These are phyloP conservation scores for Grus americana DNA, from an alignment of 2,113 vertebrate species.

Conservation along the genomic window DNA sequence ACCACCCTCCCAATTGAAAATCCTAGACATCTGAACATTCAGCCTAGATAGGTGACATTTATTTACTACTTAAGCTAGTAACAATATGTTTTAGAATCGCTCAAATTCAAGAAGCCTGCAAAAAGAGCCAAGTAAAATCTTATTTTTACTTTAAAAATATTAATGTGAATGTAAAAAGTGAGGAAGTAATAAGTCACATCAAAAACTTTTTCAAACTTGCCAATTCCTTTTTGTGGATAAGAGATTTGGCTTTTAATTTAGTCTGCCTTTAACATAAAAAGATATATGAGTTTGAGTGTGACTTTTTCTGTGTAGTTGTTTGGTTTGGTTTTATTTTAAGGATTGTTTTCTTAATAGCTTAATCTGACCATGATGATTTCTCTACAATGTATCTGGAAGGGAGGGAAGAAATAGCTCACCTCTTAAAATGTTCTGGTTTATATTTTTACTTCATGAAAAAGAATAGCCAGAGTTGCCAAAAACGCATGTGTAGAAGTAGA, in stretches of 20 bases:
- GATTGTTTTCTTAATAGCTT: neutral
- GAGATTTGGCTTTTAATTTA: neutral
- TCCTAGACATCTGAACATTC: neutral
- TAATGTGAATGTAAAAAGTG: neutral
- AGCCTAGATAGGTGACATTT: neutral
- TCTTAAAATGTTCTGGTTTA: neutral
- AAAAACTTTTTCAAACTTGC: neutral
- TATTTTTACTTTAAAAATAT: neutral
- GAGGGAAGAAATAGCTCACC: neutral
- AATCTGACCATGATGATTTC: neutral
- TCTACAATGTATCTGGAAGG: fast-evolving
- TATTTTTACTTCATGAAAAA: neutral
- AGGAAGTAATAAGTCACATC: neutral
- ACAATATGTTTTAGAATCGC: neutral
- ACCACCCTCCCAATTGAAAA: neutral
- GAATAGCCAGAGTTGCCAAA: neutral
- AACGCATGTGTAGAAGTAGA: neutral
- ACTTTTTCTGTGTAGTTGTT: neutral
- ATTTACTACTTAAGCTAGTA: neutral
- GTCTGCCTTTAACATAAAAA: neutral
- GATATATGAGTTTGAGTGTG: fast-evolving
- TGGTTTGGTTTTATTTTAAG: neutral
- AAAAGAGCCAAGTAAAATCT: neutral
- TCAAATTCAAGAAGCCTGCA: neutral
- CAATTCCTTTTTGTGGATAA: neutral